These are phyloP conservation scores for Ranitomeya imitator DNA, from an alignment of 2,113 vertebrate species.

Conservation along the genomic window DNA sequence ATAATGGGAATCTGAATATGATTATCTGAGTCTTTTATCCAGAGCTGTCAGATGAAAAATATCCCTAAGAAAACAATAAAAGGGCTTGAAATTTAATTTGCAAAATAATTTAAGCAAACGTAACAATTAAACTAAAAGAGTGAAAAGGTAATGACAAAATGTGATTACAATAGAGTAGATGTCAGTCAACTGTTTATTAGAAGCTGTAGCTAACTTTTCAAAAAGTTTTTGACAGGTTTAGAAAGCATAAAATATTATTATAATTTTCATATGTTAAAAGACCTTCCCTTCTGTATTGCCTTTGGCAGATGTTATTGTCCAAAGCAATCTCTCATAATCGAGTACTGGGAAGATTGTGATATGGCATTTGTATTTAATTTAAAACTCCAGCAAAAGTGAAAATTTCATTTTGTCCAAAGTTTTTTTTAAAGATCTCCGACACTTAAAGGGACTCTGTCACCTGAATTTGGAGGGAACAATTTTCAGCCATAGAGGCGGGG, in stretches of 20 bases:
- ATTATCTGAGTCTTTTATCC: conserved; percentile 31
- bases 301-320: background rate
- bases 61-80: conserved; percentile 23
- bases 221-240: background rate
- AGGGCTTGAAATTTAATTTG: background rate
- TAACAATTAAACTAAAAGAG: conserved; percentile 3
- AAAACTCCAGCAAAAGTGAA: background rate
- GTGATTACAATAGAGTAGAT: background rate
- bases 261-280: background rate
- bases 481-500: too few species aligned
- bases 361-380: background rate
- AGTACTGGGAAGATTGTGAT: background rate
- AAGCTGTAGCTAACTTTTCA: background rate
- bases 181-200: background rate
- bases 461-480: too few species aligned
- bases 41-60: conserved; percentile 24
- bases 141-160: background rate
- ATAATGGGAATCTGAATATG: conserved; percentile 42
- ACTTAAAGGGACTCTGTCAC: too few species aligned
- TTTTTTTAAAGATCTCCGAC: background rate
- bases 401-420: background rate
- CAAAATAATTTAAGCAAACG: conserved; percentile 5
- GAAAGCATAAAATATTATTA: background rate
- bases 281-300: background rate
- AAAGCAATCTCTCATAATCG: background rate